Percentiles rank a stretch among this genome's conserved stretches.
phyloP scores from a whole-genome alignment of 2,888 invertebrate genomes.

The Oscheius sp. region DNA sequence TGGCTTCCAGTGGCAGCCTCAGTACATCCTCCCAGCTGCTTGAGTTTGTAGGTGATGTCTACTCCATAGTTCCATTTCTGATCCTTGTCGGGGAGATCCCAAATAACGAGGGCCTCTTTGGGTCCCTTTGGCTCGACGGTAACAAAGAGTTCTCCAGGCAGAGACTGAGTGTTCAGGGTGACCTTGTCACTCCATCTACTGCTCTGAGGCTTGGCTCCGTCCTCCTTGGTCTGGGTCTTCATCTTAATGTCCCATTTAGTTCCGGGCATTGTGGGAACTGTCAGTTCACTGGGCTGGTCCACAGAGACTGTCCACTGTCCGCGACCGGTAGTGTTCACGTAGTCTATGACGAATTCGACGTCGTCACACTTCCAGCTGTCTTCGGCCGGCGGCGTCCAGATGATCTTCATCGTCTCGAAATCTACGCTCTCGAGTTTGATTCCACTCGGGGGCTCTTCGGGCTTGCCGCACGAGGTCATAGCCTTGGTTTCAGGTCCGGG shows the following conservation, averaged over 20 bases:
- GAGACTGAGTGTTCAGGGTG: slow-evolving; percentile 62
- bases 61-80: slow-evolving; percentile 73
- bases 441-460: slow-evolving; percentile 68
- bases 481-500: slow-evolving; percentile 72
- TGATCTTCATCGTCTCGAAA: slow-evolving; percentile 67
- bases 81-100: slow-evolving; percentile 72
- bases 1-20: slow-evolving; percentile 57
- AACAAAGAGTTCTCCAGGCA: slow-evolving; percentile 72
- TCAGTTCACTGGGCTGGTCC: slow-evolving; percentile 53
- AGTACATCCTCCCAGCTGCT: slow-evolving; percentile 68
- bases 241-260: slow-evolving; percentile 72
- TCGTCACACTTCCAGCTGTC: slow-evolving; percentile 71
- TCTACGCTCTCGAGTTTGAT: slow-evolving; percentile 67
- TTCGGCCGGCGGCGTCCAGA: slow-evolving; percentile 70
- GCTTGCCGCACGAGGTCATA: slow-evolving; percentile 71
- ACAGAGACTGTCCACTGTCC: slow-evolving; percentile 49
- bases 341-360: slow-evolving; percentile 70
- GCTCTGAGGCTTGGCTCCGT: slow-evolving; percentile 66
- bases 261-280: slow-evolving; percentile 62
- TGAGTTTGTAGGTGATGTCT: slow-evolving; percentile 71
- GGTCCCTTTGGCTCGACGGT: slow-evolving; percentile 69
- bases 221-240: slow-evolving; percentile 72
- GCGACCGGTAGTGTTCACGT: slow-evolving; percentile 67
- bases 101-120: slow-evolving; percentile 66
- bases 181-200: slow-evolving; percentile 68